These are phyloP conservation scores for Ophioninae sp. DNA, from an alignment of 2,888 invertebrate genomes.

Conservation along the genomic window DNA sequence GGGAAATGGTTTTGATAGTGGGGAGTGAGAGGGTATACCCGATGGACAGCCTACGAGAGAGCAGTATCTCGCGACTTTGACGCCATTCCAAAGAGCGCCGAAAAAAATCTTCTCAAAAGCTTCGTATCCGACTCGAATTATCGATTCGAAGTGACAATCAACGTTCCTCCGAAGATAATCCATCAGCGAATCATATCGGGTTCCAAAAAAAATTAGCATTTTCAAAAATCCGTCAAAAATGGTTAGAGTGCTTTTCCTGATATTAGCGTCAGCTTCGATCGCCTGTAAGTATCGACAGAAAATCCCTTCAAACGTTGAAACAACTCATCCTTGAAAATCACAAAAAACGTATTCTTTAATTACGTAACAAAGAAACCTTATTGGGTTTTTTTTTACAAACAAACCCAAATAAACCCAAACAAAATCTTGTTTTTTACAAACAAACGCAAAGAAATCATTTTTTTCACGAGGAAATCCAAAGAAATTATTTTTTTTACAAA, in stretches of 20 bases:
- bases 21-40: slow-evolving; percentile 78
- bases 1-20: slow-evolving; percentile 75
- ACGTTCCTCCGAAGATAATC: background rate
- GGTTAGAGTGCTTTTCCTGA: slow-evolving; percentile 69
- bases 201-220: slow-evolving; percentile 3
- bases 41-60: slow-evolving; percentile 71
- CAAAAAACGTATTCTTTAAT: background rate
- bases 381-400: no score
- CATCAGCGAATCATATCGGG: background rate
- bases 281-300: slow-evolving; percentile 71
- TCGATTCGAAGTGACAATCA: slow-evolving; percentile 17
- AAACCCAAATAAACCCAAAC: no score
- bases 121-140: slow-evolving; percentile 37
- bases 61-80: slow-evolving; percentile 77
- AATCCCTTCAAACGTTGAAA: no score
- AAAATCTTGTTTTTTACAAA: no score
- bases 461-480: no score
- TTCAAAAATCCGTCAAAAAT: slow-evolving; percentile 64
- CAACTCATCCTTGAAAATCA: background rate
- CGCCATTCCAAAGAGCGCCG: slow-evolving; percentile 73
- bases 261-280: slow-evolving; percentile 68
- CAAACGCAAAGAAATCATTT: no score
- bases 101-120: slow-evolving; percentile 64
- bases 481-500: no score
- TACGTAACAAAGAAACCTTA: no score